phyloP scores from a whole-genome alignment of 30 jellyfish, hydroid and myxozoan genomes.

The Mastigias papua region DNA sequence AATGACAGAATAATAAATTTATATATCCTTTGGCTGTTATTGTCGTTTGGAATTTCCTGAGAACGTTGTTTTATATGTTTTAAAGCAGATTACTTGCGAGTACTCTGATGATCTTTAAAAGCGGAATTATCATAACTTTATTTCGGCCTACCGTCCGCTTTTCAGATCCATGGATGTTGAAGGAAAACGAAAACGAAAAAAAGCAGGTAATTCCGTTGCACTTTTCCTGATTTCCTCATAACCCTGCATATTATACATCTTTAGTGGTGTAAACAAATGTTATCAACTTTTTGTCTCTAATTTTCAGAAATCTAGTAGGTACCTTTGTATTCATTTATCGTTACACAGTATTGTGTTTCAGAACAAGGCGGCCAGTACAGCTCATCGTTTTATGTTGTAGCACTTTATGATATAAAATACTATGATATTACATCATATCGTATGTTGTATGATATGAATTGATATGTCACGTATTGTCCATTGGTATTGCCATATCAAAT shows the following conservation, averaged over 20 bases:
- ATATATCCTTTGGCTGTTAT: too few species aligned
- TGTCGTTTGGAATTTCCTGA: too few species aligned
- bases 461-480: too few species aligned
- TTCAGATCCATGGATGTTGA: background rate
- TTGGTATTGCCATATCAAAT: too few species aligned
- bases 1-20: too few species aligned
- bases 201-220: background rate
- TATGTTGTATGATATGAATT: too few species aligned
- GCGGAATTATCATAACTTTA: background rate
- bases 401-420: too few species aligned
- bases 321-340: too few species aligned
- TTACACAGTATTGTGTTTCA: too few species aligned
- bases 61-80: background rate
- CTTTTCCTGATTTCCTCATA: background rate
- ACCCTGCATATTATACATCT: background rate
- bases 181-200: slow-evolving; percentile 7
- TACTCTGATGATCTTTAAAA: background rate
- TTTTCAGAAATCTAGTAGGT: background rate
- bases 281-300: background rate
- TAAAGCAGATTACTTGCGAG: background rate
- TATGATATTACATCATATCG: too few species aligned
- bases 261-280: background rate
- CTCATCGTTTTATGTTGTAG: background rate
- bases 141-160: background rate
- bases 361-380: background rate